Evolutionary conservation across 2,797 vertebrate species (phyloP), one percentile per base, ranked within the genome.

Genomic region (Taeniopygia guttata): DNA sequence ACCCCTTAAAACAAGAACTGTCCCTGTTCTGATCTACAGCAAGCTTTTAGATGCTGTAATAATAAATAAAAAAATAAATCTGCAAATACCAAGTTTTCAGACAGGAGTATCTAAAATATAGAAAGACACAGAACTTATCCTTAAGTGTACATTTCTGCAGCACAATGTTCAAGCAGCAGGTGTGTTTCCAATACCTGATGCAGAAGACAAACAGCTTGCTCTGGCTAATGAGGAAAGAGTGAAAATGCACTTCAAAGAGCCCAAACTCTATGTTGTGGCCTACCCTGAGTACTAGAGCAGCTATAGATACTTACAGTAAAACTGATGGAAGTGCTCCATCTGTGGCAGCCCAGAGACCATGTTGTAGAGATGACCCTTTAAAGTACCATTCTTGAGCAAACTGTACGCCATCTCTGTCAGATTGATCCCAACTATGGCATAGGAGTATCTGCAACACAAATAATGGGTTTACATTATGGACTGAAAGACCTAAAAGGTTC

Each of bases 351-450:
- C 98, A 55, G 97, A 94, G 40, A 99, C 98, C 19, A 97, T 42
- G 52, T 99, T 99, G 97, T 99, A 99, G 96, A 99, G 98, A 92
- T 99, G 98, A 64, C 98, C 94, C 93, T 99, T 99, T 84, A 99
- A 96, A 86, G 98, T 97, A 7, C 99, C 99, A 1, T 97, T 99
- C 97, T 98, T 99, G 82, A 99, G 97, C 63, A 99, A 97, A 96
- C 99, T 99, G 94, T 99, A 99, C 4, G 99, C 99, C 99, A 99
- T 99, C 97, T 99, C 99, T 38, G 99, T 99, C 96, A 99, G 97
- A 94, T 99, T 99, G 96, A 99, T 99, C 75, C 99, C 99, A 96
- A 99, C 99, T 90, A 99, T 99, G 95, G 99, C 99, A 86, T 99
- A 99, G 6, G 99, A 99, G 91, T 99, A 99, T 79, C 99, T 99